A percentile compares a stretch with the other conserved stretches of the same genome.
These are phyloP conservation scores for Mylabris sibirica DNA, from an alignment of 2,888 invertebrate species.

Conservation along the genomic window DNA sequence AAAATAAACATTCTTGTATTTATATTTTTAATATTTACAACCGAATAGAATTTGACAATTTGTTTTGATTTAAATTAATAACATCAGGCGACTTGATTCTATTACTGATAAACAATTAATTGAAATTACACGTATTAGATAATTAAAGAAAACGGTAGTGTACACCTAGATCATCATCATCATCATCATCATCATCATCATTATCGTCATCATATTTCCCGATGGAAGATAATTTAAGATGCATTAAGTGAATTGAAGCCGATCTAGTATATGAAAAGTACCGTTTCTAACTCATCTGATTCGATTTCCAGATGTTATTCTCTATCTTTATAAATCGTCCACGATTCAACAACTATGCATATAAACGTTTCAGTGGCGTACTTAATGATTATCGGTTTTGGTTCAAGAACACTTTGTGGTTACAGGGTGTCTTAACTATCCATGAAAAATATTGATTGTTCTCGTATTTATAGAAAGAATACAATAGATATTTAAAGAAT, in stretches of 20 bases:
- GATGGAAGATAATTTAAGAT: neutral
- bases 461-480: too few species aligned
- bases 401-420: neutral
- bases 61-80: neutral
- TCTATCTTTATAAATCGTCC: neutral
- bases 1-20: neutral
- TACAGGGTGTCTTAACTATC: neutral
- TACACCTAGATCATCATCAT: neutral
- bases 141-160: neutral
- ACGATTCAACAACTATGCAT: neutral
- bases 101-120: too few species aligned
- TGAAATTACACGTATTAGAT: too few species aligned
- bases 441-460: too few species aligned
- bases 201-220: neutral
- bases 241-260: neutral
- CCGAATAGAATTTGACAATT: neutral
- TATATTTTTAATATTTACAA: neutral
- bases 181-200: neutral
- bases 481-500: too few species aligned
- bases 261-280: neutral
- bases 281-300: neutral
- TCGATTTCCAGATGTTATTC: neutral
- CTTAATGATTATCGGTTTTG: too few species aligned
- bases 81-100: neutral
- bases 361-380: neutral